Percentiles rank a stretch among this genome's conserved stretches.
Evolutionary conservation across 2,888 invertebrate genomes (phyloP).

Genomic region (Heteropelma amictum): DNA sequence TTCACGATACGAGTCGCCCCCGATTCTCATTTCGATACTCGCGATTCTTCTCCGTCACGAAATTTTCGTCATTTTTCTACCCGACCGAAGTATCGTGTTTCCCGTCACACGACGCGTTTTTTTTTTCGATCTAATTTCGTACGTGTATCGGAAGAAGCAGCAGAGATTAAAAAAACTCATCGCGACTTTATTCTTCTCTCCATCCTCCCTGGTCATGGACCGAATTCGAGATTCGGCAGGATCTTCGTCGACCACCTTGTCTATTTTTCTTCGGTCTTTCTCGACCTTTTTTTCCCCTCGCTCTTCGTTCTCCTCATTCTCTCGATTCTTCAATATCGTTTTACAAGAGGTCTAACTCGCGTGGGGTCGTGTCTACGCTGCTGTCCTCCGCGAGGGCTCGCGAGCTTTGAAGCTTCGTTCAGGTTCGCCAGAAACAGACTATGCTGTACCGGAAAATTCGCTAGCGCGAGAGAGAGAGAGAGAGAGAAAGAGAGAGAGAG

Average conservation of each 20-base stretch:
- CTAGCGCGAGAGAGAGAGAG: constrained; percentile 8
- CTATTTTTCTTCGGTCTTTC: neutral
- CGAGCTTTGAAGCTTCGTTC: constrained; percentile 46
- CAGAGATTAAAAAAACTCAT: no score
- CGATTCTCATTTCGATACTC: no score
- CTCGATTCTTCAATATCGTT: constrained; percentile 44
- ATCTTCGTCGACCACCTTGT: neutral
- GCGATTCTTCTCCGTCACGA: no score
- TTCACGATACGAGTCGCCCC: no score
- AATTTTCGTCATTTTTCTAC: no score
- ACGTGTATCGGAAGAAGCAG: no score
- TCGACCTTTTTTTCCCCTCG: constrained; percentile 29
- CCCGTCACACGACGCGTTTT: no score
- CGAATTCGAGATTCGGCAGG: neutral
- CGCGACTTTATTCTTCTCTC: neutral
- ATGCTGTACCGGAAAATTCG: constrained; percentile 32
- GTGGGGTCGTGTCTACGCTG: constrained; percentile 32
- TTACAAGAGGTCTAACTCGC: constrained; percentile 41
- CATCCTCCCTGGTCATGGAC: neutral
- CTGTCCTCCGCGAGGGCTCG: constrained; percentile 32
- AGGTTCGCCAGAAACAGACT: constrained; percentile 46
- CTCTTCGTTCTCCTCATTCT: constrained; percentile 43
- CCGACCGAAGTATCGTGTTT: no score
- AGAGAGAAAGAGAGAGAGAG: neutral
- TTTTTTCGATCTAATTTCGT: no score